phyloP scores from a whole-genome alignment of 2,113 vertebrate genomes.

The Sebastes fasciatus region DNA sequence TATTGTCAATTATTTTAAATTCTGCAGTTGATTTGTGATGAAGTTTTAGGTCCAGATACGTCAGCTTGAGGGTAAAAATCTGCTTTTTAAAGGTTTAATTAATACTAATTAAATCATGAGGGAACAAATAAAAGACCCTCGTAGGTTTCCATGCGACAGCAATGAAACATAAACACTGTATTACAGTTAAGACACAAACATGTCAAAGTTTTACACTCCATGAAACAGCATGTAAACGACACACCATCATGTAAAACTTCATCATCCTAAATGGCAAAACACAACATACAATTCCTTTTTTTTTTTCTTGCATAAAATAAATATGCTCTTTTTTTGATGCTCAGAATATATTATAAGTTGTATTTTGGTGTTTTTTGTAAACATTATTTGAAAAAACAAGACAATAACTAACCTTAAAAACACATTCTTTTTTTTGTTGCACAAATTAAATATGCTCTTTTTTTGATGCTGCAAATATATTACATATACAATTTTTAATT shows the following conservation, averaged over 20 bases:
- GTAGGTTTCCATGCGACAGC: conserved; percentile 50
- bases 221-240: conserved; percentile 21
- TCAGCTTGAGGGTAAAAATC: not conserved
- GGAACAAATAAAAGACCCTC: not conserved
- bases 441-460: conserved; percentile 86
- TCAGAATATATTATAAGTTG: conserved; percentile 79
- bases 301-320: conserved; percentile 77
- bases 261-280: conserved; percentile 62
- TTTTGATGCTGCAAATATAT: conserved; percentile 84
- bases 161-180: conserved; percentile 67
- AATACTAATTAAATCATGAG: not conserved
- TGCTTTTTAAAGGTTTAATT: not conserved
- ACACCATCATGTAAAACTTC: conserved; percentile 47
- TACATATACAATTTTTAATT: conserved; percentile 77
- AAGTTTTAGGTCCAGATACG: not conserved
- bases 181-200: conserved; percentile 72
- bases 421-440: conserved; percentile 75
- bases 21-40: not conserved
- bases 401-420: conserved; percentile 58
- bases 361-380: conserved; percentile 60
- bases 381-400: conserved; percentile 74
- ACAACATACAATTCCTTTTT: conserved; percentile 48
- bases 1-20: not conserved
- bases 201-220: conserved; percentile 50
- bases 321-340: conserved; percentile 79